phyloP scores from a whole-genome alignment of 2,113 vertebrate species.

The Archocentrus centrarchus region DNA sequence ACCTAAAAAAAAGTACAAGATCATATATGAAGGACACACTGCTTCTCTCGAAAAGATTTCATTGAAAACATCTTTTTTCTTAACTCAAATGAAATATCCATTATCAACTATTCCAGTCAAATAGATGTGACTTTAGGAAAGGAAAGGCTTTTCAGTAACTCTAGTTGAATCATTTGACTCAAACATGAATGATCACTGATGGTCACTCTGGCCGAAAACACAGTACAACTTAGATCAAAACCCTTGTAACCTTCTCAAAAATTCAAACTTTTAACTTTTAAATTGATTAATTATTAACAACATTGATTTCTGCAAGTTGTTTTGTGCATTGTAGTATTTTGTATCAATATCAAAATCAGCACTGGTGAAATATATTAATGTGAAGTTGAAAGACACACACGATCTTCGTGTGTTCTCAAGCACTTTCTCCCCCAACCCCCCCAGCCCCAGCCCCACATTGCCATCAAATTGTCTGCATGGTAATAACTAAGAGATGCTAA shows the following conservation, averaged over 20 bases:
- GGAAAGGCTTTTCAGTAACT: neutral
- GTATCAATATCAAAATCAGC: neutral
- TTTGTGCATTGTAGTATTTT: neutral
- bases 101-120: constrained; percentile 9
- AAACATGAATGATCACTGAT: neutral
- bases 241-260: no score
- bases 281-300: neutral
- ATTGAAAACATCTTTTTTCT: constrained; percentile 10
- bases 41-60: constrained; percentile 19
- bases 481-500: neutral
- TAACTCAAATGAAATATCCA: neutral
- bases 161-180: neutral
- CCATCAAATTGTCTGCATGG: no score
- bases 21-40: constrained; percentile 41
- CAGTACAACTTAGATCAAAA: neutral
- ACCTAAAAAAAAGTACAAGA: constrained; percentile 6
- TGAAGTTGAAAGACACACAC: no score
- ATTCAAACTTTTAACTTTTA: neutral
- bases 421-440: no score
- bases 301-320: neutral
- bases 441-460: no score
- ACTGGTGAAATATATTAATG: neutral
- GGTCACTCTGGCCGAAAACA: neutral
- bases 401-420: no score
- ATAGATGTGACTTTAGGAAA: neutral